Conservation (phyloP, 2,797 vertebrate genomes). For the Erethizon dorsatum region DNA sequence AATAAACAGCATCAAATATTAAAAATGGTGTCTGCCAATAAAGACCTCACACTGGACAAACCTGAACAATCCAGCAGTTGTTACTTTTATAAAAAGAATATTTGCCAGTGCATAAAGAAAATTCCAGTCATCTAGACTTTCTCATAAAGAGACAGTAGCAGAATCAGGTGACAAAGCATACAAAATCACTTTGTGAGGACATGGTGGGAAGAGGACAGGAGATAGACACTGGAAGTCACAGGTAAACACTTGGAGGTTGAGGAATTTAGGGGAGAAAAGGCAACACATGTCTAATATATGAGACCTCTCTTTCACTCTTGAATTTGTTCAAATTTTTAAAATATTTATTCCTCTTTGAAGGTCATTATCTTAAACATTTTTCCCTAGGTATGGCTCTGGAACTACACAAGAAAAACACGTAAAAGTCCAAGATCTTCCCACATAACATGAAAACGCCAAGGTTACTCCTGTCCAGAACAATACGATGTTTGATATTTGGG, state of each 20-base stretch:
- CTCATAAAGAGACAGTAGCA: not conserved
- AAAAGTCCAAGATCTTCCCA: not conserved
- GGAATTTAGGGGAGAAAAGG: not conserved
- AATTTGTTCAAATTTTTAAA: not conserved
- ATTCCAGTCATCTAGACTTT: not conserved
- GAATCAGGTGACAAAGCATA: not conserved
- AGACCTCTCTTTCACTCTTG: not conserved
- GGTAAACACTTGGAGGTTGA: not conserved
- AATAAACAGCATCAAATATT: not conserved
- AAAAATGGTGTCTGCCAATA: not conserved
- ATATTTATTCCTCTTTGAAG: not conserved
- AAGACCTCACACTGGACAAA: not conserved
- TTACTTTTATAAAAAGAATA: not conserved
- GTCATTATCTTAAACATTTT: not conserved
- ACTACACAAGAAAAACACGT: not conserved
- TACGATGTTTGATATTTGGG: fast-evolving
- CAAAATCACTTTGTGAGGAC: not conserved
- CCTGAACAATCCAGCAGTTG: not conserved
- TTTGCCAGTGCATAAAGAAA: not conserved
- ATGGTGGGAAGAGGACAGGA: too few species aligned
- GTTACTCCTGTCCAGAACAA: too few species aligned
- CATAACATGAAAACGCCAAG: not conserved
- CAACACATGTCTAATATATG: fast-evolving
- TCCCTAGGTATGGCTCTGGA: not conserved
- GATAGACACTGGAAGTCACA: not conserved